A percentile compares a stretch with the other conserved stretches of the same genome.
Evolutionary conservation across 53 echinoderm and acorn worm species (phyloP).

Genomic region (Apostichopus leukothele): DNA sequence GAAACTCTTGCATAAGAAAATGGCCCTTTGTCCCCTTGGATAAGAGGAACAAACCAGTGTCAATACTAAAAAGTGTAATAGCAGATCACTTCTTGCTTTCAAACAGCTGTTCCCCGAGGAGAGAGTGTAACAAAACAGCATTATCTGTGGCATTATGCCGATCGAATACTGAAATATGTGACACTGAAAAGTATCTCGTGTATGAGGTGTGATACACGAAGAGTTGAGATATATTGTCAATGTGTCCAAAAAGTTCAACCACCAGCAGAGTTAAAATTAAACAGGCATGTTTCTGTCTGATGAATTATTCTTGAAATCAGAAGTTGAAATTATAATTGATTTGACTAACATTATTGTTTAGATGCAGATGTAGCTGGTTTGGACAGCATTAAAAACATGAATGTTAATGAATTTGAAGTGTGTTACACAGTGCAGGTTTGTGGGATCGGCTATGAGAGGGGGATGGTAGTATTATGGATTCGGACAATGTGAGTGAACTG

Average conservation of each 20-base stretch:
- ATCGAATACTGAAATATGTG: not conserved
- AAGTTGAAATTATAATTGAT: not conserved
- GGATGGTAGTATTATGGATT: not conserved
- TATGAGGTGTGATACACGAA: not conserved
- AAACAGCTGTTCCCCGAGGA: conserved; percentile 4
- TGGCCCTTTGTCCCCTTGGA: not conserved
- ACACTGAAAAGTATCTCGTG: not conserved
- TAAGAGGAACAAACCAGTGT: conserved; percentile 20
- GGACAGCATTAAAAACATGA: not conserved
- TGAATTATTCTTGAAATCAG: conserved; percentile 8
- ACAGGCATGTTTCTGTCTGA: not conserved
- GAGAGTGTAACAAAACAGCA: not conserved
- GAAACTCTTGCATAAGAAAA: not conserved
- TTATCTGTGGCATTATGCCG: not conserved
- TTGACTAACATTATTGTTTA: not conserved
- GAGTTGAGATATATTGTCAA: not conserved
- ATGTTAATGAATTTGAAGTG: not conserved
- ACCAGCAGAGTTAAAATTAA: not conserved
- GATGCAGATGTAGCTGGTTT: conserved; percentile 28
- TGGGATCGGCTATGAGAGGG: conserved; percentile 4
- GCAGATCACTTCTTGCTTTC: conserved; percentile 26
- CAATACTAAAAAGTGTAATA: not conserved
- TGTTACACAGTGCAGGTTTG: not conserved
- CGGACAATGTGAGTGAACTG: not conserved
- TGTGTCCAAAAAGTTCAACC: not conserved